These are phyloP conservation scores for Andinoacara biseriatus DNA, from an alignment of 2,113 vertebrate genomes.

Conservation along the genomic window DNA sequence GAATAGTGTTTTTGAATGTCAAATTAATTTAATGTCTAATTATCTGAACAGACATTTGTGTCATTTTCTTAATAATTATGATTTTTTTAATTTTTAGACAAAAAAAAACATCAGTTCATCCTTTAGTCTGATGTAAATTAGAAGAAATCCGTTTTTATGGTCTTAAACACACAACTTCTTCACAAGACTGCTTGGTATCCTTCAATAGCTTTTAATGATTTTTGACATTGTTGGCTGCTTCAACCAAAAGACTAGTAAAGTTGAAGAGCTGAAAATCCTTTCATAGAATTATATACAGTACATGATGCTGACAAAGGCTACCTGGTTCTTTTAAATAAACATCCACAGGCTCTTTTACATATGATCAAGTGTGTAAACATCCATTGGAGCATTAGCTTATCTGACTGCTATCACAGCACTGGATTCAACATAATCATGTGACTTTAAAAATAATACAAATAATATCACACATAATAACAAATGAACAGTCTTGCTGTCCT, in stretches of 20 bases:
- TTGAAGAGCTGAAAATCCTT: not conserved
- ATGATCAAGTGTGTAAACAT: constrained; percentile 7
- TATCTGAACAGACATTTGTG: not conserved
- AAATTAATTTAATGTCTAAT: not conserved
- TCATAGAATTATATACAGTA: not conserved
- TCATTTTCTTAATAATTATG: not conserved
- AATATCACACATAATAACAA: not conserved
- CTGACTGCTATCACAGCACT: not conserved
- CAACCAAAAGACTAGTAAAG: not conserved
- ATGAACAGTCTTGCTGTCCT: not conserved
- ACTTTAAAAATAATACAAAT: not conserved
- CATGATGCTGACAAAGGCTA: not conserved
- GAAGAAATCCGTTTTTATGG: not conserved
- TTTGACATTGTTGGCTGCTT: not conserved
- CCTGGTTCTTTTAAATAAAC: not conserved
- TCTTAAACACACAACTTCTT: not conserved
- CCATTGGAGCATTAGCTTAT: not conserved
- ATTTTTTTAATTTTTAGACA: too few relatives aligned
- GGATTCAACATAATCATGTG: not conserved
- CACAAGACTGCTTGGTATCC: not conserved
- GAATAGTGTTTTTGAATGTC: not conserved
- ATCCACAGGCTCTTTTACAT: not conserved
- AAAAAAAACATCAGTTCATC: not conserved
- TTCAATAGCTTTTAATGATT: constrained; percentile 7
- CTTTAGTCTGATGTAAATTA: not conserved